Conservation (phyloP, 2,888 invertebrate species). For the Drosophila mimica region DNA sequence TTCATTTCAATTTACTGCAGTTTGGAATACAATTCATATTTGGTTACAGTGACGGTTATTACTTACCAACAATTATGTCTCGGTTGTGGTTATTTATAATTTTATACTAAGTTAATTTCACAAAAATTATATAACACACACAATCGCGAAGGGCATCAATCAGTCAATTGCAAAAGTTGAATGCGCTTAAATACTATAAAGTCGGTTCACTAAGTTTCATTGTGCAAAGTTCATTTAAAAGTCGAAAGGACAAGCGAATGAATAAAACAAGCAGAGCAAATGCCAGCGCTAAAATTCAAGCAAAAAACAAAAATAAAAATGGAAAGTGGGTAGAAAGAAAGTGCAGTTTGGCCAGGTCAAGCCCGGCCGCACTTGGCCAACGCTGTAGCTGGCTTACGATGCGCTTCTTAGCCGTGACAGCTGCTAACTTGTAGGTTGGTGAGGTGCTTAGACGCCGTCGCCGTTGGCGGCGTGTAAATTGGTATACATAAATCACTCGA, state of each 20-base stretch:
- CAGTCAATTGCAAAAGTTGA: conserved; percentile 75
- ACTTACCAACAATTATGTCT: conserved; percentile 40
- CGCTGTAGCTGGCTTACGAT: conserved; percentile 12
- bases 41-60: neutral
- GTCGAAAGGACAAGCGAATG: conserved; percentile 78
- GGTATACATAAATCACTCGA: conserved; percentile 83
- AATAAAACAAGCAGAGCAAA: conserved; percentile 57
- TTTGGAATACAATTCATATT: conserved; percentile 28
- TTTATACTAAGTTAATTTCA: conserved; percentile 5
- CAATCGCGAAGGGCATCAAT: conserved; percentile 55
- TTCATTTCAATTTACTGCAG: conserved; percentile 39
- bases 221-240: conserved; percentile 75
- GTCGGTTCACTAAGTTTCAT: conserved; percentile 18
- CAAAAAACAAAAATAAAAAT: conserved; percentile 28
- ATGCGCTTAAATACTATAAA: conserved; percentile 58
- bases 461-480: conserved; percentile 71
- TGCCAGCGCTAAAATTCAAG: conserved; percentile 33
- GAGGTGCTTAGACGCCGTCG: conserved; percentile 11
- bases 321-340: conserved; percentile 24
- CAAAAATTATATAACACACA: conserved; percentile 10
- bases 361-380: conserved; percentile 39
- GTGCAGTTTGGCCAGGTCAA: conserved; percentile 45
- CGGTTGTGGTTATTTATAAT: conserved; percentile 57
- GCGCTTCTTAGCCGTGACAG: conserved; percentile 51
- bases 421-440: conserved; percentile 36